These are phyloP conservation scores for Teleogryllus occipitalis DNA, from an alignment of 1,140 invertebrate species.

Conservation along the genomic window DNA sequence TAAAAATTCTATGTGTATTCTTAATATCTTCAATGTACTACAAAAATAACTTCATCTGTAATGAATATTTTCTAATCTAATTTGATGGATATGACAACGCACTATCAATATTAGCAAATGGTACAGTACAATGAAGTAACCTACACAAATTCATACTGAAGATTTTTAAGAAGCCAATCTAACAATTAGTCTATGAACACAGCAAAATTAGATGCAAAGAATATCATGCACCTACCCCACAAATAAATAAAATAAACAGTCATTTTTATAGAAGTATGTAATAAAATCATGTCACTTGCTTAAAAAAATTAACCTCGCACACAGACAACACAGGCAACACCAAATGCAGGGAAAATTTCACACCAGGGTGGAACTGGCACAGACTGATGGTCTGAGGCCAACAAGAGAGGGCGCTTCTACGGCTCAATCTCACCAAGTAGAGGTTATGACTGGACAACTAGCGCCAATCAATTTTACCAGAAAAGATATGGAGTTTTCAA, in stretches of 20 bases:
- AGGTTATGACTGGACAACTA: slow-evolving; percentile 4
- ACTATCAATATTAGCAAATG: not conserved
- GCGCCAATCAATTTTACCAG: not conserved
- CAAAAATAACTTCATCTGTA: not conserved
- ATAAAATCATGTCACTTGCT: not conserved
- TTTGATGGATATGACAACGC: not conserved
- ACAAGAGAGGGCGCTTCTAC: not conserved
- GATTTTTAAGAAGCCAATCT: not conserved
- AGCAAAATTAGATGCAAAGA: not conserved
- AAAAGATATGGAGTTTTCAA: not conserved
- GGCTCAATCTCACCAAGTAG: not conserved
- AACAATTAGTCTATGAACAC: not conserved
- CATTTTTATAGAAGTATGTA: not conserved
- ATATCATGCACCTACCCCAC: not conserved
- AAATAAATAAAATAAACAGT: not conserved
- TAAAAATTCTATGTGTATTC: not conserved
- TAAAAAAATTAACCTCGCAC: not conserved
- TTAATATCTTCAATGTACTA: not conserved
- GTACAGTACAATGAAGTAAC: not conserved
- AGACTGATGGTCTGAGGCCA: not conserved
- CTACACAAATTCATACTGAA: not conserved
- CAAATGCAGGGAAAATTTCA: not conserved
- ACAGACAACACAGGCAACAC: not conserved
- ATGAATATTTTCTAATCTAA: slow-evolving; percentile 1
- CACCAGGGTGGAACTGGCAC: not conserved